Evolutionary conservation across 2,888 invertebrate species (phyloP).

Genomic region (Heterodera filipjevi): DNA sequence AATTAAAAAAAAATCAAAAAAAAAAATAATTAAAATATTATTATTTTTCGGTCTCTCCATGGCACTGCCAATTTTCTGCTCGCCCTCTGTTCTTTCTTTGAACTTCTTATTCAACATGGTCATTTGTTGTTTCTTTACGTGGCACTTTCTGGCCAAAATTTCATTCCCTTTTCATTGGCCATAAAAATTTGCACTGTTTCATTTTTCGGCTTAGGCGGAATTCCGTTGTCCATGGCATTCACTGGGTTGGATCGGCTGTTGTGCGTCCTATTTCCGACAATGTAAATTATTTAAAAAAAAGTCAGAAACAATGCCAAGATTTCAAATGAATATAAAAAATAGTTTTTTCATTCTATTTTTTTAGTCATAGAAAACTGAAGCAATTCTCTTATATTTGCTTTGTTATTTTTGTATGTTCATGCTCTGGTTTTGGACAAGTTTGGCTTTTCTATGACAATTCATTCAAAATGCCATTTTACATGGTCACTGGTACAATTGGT

Average conservation of each 20-base stretch:
- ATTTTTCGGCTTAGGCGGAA: background rate
- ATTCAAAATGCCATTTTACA: background rate
- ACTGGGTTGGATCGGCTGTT: constrained; percentile 22
- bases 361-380: background rate
- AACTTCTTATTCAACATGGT: constrained; percentile 13
- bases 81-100: constrained; percentile 21
- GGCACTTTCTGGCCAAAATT: constrained; percentile 22
- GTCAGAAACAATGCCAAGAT: too few relatives aligned
- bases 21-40: too few relatives aligned
- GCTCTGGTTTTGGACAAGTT: background rate
- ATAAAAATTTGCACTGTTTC: constrained; percentile 7
- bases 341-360: too few relatives aligned
- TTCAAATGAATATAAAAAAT: too few relatives aligned
- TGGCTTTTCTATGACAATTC: background rate
- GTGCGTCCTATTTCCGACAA: constrained; percentile 11
- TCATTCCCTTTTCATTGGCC: background rate
- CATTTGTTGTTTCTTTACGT: constrained; percentile 20
- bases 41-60: constrained; percentile 12
- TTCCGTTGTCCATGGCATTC: constrained; percentile 4
- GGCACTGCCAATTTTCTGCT: constrained; percentile 25
- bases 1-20: background rate
- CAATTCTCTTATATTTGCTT: background rate
- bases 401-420: background rate
- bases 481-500: background rate
- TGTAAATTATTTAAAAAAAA: constrained; percentile 8